Evolutionary conservation across 2,888 invertebrate genomes (phyloP).

Genomic region (Coenonympha arcania): DNA sequence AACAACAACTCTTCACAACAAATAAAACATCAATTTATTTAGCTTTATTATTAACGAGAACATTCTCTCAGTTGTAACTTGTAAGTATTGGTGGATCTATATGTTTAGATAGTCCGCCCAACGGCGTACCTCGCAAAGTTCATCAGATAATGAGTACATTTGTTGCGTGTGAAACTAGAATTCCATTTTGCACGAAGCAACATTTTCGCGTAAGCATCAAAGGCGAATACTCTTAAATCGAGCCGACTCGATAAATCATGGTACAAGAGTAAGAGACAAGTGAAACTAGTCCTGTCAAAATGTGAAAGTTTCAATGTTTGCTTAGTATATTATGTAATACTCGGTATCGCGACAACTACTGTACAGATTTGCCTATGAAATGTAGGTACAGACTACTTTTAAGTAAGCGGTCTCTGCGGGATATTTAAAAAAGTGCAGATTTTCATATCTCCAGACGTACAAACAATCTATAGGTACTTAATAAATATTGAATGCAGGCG

Average conservation of each 20-base stretch:
- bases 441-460: too few species aligned
- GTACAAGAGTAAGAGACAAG: constrained; percentile 11
- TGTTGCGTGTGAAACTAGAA: constrained; percentile 74
- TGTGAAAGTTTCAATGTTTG: too few species aligned
- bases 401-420: too few species aligned
- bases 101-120: constrained; percentile 35
- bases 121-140: constrained; percentile 53
- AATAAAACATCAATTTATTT: constrained; percentile 2
- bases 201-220: constrained; percentile 60
- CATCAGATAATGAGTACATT: constrained; percentile 72
- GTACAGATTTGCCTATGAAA: too few species aligned
- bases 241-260: constrained; percentile 47
- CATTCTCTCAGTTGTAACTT: constrained; percentile 14
- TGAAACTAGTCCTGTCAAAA: neutral
- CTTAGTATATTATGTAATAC: too few species aligned
- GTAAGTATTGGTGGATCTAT: constrained; percentile 24
- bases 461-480: too few species aligned
- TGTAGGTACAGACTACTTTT: too few species aligned
- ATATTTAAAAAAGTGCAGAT: too few species aligned
- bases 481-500: too few species aligned
- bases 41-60: constrained; percentile 11
- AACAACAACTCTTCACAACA: neutral
- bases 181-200: constrained; percentile 66
- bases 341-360: too few species aligned
- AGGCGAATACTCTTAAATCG: constrained; percentile 46